phyloP scores from a whole-genome alignment of 2,797 vertebrate species.

The Rhinella marina region DNA sequence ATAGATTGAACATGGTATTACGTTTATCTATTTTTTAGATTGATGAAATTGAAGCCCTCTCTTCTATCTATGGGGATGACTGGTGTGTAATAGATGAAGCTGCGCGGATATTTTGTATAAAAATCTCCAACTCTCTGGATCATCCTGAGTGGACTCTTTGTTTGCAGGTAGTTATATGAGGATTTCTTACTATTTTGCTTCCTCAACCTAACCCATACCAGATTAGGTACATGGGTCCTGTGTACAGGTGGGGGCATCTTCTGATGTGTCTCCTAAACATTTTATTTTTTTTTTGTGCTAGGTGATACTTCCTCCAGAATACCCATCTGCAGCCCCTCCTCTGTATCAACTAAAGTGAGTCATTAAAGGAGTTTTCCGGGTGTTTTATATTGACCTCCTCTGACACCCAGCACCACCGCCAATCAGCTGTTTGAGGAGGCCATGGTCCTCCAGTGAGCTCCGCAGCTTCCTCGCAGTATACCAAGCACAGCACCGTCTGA shows the following conservation, averaged over 20 bases:
- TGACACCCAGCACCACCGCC: too few relatives aligned
- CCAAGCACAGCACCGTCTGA: too few relatives aligned
- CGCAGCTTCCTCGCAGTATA: too few relatives aligned
- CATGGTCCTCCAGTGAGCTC: too few relatives aligned
- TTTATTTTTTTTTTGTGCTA: conserved; percentile 61
- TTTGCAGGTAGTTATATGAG: conserved; percentile 82
- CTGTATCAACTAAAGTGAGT: conserved; percentile 96
- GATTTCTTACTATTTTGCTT: not conserved
- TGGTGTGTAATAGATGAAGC: conserved; percentile 94
- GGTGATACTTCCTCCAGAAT: conserved; percentile 90
- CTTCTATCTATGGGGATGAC: conserved; percentile 94
- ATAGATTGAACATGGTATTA: not conserved
- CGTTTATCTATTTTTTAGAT: conserved; percentile 72
- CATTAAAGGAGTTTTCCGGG: too few relatives aligned
- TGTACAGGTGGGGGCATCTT: not conserved
- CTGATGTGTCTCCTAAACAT: too few relatives aligned
- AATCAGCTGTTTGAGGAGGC: too few relatives aligned
- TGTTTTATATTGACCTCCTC: too few relatives aligned
- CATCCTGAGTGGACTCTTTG: conserved; percentile 84
- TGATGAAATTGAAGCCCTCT: conserved; percentile 94
- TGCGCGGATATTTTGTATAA: conserved; percentile 92
- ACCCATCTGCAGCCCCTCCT: conserved; percentile 89
- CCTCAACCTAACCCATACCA: not conserved
- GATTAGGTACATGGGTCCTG: not conserved
- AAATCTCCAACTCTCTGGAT: conserved; percentile 80